Conservation (phyloP, 2,888 invertebrate genomes). For the Hirtodrosophila confusa region DNA sequence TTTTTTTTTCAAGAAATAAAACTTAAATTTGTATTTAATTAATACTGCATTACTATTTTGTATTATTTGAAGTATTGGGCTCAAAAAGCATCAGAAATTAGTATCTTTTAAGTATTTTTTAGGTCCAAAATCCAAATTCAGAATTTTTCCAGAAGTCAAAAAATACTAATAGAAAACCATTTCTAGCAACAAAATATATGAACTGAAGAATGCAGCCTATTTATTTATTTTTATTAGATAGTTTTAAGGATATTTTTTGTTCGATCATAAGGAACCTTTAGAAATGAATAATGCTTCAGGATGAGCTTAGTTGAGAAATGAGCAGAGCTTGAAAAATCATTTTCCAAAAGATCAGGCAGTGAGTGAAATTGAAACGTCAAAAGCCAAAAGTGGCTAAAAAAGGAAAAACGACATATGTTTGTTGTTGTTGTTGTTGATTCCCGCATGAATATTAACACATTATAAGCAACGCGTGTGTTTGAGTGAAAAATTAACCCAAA, state of each 20-base stretch:
- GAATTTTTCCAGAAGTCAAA: no score
- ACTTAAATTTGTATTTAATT: no score
- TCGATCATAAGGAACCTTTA: not conserved
- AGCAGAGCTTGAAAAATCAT: constrained; percentile 52
- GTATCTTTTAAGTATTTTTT: no score
- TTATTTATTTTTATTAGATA: not conserved
- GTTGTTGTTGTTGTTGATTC: constrained; percentile 24
- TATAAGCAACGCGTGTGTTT: constrained; percentile 62
- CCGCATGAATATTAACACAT: constrained; percentile 75
- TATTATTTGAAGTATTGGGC: no score
- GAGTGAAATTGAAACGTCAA: constrained; percentile 73
- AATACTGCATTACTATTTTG: no score
- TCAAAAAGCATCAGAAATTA: no score
- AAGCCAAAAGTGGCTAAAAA: constrained; percentile 39
- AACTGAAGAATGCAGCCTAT: no score
- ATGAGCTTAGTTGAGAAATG: constrained; percentile 35
- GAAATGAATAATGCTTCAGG: constrained; percentile 39
- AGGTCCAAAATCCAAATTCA: no score
- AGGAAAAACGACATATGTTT: constrained; percentile 35
- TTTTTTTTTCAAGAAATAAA: no score
- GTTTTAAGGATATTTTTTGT: not conserved
- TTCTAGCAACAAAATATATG: no score
- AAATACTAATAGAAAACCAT: no score
- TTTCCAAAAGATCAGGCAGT: constrained; percentile 33
- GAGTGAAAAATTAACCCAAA: constrained; percentile 74